A percentile compares a stretch with the other conserved stretches of the same genome.
Evolutionary conservation across 2,797 vertebrate genomes (phyloP).

Genomic region (Hipposideros larvatus): DNA sequence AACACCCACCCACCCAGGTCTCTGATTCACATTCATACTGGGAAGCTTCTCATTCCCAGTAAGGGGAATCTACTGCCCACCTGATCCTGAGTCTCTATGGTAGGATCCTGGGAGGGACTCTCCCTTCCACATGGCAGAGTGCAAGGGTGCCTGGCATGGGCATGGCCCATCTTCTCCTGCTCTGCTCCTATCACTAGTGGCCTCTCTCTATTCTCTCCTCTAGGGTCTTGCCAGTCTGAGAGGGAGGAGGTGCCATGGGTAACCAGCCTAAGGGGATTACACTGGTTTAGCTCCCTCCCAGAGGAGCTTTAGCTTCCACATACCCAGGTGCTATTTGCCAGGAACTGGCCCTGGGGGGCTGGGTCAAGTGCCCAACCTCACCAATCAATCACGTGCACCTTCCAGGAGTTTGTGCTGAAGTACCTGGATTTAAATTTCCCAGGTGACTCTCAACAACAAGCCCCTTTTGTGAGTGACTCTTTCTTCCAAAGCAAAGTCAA

Average conservation of each 20-base stretch:
- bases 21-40: not conserved
- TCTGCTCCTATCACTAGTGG: not conserved
- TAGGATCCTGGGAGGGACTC: not conserved
- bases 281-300: not conserved
- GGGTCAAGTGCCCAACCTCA: not conserved
- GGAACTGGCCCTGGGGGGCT: not conserved
- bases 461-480: not conserved
- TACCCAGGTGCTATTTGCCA: not conserved
- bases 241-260: not conserved
- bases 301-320: not conserved
- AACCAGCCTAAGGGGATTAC: not conserved
- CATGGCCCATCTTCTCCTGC: not conserved
- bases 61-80: not conserved
- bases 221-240: not conserved
- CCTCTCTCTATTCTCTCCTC: not conserved
- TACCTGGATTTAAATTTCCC: not conserved
- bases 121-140: not conserved
- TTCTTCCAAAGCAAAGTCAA: not conserved
- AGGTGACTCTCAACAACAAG: not conserved
- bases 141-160: not conserved
- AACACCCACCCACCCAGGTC: not conserved
- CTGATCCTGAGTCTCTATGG: not conserved
- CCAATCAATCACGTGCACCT: not conserved
- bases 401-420: not conserved
- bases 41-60: not conserved